phyloP scores from a whole-genome alignment of 2,797 vertebrate genomes.

The Melanotaenia boesemani region DNA sequence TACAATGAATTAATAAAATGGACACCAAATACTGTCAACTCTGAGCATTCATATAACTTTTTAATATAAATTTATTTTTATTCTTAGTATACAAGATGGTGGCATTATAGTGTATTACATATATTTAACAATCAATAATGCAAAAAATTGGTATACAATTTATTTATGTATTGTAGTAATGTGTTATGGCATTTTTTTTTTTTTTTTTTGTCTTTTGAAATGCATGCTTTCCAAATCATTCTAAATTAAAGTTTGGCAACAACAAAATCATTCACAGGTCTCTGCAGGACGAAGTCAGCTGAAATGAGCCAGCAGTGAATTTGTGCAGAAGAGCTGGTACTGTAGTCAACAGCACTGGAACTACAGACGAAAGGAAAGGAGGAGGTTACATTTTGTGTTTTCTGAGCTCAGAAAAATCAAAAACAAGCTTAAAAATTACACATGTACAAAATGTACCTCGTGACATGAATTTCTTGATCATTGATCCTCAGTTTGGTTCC shows the following conservation, averaged over 20 bases:
- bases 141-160: too few relatives aligned
- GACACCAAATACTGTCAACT: too few relatives aligned
- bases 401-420: background rate
- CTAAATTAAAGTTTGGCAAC: slow-evolving; percentile 56
- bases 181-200: too few relatives aligned
- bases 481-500: slow-evolving; percentile 58
- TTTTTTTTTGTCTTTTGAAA: too few relatives aligned
- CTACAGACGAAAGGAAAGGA: slow-evolving; percentile 37
- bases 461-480: slow-evolving; percentile 43
- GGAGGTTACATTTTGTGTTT: background rate
- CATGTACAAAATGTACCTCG: slow-evolving; percentile 29
- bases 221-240: background rate
- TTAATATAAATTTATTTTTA: too few relatives aligned
- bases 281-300: slow-evolving; percentile 59
- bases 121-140: too few relatives aligned
- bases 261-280: slow-evolving; percentile 55
- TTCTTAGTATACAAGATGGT: too few relatives aligned
- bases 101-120: too few relatives aligned
- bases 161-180: too few relatives aligned
- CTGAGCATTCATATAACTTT: too few relatives aligned
- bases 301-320: slow-evolving; percentile 66
- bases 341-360: slow-evolving; percentile 57
- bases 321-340: background rate
- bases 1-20: too few relatives aligned
- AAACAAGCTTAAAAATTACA: too few relatives aligned